Percentiles rank a stretch among this genome's conserved stretches.
Evolutionary conservation across 2,113 vertebrate genomes (phyloP).

Genomic region (Cottus gobio): DNA sequence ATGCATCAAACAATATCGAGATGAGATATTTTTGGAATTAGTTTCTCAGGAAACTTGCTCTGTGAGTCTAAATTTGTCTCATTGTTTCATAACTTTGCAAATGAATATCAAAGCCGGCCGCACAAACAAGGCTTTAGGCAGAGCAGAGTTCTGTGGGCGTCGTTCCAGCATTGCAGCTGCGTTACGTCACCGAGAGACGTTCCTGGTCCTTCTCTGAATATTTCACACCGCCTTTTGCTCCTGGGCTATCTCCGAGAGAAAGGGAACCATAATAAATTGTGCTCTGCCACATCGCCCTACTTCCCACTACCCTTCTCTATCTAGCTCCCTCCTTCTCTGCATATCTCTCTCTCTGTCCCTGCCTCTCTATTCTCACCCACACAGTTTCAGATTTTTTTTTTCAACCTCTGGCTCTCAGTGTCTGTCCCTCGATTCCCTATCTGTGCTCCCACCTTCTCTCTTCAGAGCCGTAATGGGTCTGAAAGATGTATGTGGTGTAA

Average conservation of each 20-base stretch:
- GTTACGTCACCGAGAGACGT: conserved; percentile 69
- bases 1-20: conserved; percentile 56
- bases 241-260: conserved; percentile 59
- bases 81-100: conserved; percentile 58
- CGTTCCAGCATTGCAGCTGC: conserved; percentile 68
- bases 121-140: conserved; percentile 28
- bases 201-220: conserved; percentile 74
- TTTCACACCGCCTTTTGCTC: conserved; percentile 69
- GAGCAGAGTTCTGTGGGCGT: conserved; percentile 48
- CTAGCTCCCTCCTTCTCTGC: conserved; percentile 4
- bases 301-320: conserved; percentile 29
- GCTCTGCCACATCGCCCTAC: conserved; percentile 58
- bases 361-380: conserved; percentile 46
- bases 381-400: conserved; percentile 20
- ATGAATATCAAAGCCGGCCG: conserved; percentile 51
- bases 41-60: conserved; percentile 40
- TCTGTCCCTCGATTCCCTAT: conserved; percentile 36
- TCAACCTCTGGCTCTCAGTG: conserved; percentile 30
- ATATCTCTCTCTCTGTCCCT: conserved; percentile 33
- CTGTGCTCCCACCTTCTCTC: conserved; percentile 21
- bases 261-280: conserved; percentile 67
- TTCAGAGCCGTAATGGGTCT: conserved; percentile 64
- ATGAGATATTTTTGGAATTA: conserved; percentile 51
- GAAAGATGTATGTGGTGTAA: conserved; percentile 78
- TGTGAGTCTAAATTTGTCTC: conserved; percentile 29